Conservation (phyloP, 2,797 vertebrate species). For the Rhinophrynus dorsalis region DNA sequence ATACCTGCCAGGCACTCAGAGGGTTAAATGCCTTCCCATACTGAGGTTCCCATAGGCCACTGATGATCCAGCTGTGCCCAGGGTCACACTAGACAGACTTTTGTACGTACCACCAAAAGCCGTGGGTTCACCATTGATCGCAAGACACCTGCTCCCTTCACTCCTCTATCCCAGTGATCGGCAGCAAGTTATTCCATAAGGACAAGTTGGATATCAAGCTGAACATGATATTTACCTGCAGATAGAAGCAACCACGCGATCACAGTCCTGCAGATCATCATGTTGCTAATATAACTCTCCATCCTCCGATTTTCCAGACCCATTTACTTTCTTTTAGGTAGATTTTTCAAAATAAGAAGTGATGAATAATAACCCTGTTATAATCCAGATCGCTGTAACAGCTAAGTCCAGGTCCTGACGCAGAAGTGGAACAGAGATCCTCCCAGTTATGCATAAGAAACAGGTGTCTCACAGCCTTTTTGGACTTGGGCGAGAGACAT, state of each 20-base stretch:
- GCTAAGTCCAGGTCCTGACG: background rate
- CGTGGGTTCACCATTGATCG: background rate
- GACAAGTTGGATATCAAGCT: background rate
- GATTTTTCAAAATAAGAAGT: background rate
- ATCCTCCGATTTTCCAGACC: background rate
- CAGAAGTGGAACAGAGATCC: background rate
- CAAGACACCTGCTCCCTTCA: constrained; percentile 7
- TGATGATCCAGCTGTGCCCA: too few species aligned
- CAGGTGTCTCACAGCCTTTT: constrained; percentile 10
- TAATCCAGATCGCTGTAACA: background rate
- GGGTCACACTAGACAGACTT: too few species aligned
- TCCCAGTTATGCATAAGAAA: background rate
- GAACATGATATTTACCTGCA: constrained; percentile 6
- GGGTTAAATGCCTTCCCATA: too few species aligned
- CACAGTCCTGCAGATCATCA: background rate
- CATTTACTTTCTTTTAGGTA: background rate
- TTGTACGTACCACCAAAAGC: too few species aligned
- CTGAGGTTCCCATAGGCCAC: too few species aligned
- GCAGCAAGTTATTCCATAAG: background rate
- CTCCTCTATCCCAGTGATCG: background rate
- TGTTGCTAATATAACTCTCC: background rate
- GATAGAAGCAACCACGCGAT: constrained; percentile 1
- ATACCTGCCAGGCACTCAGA: too few species aligned
- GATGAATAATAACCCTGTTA: background rate
- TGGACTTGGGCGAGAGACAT: too few species aligned